phyloP scores from a whole-genome alignment of 2,797 vertebrate genomes.

The Microctenopoma stevenorrisi region DNA sequence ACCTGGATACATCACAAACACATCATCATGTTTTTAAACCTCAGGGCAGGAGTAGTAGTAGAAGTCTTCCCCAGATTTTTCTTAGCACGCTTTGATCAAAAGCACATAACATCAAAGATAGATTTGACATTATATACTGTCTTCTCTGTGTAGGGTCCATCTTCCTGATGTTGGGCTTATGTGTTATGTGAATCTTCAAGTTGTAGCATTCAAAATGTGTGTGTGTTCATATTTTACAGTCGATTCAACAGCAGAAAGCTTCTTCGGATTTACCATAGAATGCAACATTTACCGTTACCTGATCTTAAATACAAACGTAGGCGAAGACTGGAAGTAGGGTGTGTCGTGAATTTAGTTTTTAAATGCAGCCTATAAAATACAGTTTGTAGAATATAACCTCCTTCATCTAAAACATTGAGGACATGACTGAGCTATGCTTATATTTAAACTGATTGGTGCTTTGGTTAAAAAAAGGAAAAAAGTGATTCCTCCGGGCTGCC shows the following conservation, averaged over 20 bases:
- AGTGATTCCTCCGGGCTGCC: slow-evolving; percentile 18
- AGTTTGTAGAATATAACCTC: background rate
- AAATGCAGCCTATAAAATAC: too few relatives aligned
- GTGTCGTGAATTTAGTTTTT: too few relatives aligned
- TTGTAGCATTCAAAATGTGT: slow-evolving; percentile 17
- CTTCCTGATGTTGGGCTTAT: slow-evolving; percentile 10
- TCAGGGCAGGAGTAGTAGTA: background rate
- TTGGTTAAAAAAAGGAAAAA: slow-evolving; percentile 5
- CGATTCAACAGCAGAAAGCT: background rate
- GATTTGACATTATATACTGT: background rate
- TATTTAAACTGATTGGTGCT: slow-evolving; percentile 24
- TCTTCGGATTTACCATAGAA: background rate
- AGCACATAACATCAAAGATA: background rate
- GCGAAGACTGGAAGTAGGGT: background rate
- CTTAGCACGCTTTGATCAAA: slow-evolving; percentile 8
- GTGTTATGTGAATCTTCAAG: slow-evolving; percentile 12
- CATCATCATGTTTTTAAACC: background rate
- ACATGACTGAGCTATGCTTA: slow-evolving; percentile 3
- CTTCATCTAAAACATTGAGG: background rate
- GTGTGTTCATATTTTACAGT: background rate
- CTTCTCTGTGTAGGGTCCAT: slow-evolving; percentile 2
- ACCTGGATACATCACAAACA: background rate
- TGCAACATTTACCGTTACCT: background rate
- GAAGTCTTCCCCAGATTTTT: background rate
- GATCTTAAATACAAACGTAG: slow-evolving; percentile 14